A percentile compares a stretch with the other conserved stretches of the same genome.
These are phyloP conservation scores for Vidua chalybeata DNA, from an alignment of 2,113 vertebrate genomes.

Conservation along the genomic window DNA sequence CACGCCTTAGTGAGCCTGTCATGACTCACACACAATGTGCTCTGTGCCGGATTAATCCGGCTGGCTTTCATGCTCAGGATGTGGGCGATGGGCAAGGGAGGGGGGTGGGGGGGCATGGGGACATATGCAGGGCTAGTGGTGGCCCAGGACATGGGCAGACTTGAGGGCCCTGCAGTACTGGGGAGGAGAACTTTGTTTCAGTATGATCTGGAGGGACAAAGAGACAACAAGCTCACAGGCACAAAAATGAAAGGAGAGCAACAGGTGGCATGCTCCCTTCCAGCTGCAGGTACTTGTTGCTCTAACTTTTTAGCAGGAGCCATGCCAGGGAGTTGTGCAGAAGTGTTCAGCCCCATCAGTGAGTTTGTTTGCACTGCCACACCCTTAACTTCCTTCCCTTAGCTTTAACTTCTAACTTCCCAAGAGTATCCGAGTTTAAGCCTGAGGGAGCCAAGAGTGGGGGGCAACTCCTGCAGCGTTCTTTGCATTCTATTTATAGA, in stretches of 20 bases:
- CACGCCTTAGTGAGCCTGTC: constrained; percentile 88
- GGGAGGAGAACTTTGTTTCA: background rate
- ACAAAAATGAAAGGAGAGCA: background rate
- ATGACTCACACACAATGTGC: constrained; percentile 82
- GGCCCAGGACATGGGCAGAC: background rate
- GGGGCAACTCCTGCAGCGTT: background rate
- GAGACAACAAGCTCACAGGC: background rate
- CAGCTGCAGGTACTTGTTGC: background rate
- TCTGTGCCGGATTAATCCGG: constrained; percentile 84
- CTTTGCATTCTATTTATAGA: background rate
- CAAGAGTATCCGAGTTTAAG: accelerated
- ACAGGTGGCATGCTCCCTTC: background rate
- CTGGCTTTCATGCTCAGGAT: constrained; percentile 72
- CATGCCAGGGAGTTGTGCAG: background rate
- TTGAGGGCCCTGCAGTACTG: background rate
- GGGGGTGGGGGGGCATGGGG: background rate
- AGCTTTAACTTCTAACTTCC: background rate
- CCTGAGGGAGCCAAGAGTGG: background rate
- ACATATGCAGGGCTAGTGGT: background rate
- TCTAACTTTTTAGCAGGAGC: background rate
- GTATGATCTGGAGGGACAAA: background rate
- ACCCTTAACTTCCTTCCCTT: background rate
- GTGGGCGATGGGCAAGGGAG: constrained; percentile 8
- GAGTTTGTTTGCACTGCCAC: background rate
- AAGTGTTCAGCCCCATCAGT: background rate